Percentiles rank a stretch among this genome's conserved stretches.
Evolutionary conservation across 2,113 vertebrate genomes (phyloP).

Genomic region (Nipponia nippon): DNA sequence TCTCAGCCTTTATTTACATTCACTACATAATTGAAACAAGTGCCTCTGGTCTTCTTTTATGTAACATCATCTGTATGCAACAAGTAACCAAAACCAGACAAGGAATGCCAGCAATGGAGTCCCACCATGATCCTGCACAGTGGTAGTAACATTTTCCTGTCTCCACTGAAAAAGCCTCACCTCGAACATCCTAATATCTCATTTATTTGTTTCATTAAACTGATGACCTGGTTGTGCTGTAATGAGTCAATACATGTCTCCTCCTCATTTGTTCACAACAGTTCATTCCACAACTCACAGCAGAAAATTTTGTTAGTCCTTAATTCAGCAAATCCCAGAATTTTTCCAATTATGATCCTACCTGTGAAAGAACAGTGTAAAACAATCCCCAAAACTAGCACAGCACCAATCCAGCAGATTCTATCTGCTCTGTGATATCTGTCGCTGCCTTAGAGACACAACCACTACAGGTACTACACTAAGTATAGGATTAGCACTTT

Average conservation of each 20-base stretch:
- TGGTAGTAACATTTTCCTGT: background rate
- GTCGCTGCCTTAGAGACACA: background rate
- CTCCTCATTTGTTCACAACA: background rate
- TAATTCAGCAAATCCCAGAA: background rate
- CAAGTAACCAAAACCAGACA: background rate
- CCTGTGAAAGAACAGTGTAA: background rate
- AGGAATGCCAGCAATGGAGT: background rate
- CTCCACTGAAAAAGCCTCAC: background rate
- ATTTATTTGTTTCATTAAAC: background rate
- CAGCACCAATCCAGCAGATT: background rate
- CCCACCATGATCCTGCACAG: background rate
- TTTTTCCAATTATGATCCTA: background rate
- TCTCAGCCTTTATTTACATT: background rate
- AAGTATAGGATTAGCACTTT: background rate
- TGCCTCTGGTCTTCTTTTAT: background rate
- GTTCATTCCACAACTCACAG: background rate
- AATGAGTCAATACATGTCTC: background rate
- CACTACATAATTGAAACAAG: background rate
- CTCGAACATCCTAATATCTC: background rate
- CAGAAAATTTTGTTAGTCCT: background rate
- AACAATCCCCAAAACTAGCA: background rate
- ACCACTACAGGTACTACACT: background rate
- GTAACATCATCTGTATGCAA: background rate
- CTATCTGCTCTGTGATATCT: background rate
- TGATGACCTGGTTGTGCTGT: background rate